Evolutionary conservation across 1,140 invertebrate genomes (phyloP).

Genomic region (Plectrocnemia conspersa): DNA sequence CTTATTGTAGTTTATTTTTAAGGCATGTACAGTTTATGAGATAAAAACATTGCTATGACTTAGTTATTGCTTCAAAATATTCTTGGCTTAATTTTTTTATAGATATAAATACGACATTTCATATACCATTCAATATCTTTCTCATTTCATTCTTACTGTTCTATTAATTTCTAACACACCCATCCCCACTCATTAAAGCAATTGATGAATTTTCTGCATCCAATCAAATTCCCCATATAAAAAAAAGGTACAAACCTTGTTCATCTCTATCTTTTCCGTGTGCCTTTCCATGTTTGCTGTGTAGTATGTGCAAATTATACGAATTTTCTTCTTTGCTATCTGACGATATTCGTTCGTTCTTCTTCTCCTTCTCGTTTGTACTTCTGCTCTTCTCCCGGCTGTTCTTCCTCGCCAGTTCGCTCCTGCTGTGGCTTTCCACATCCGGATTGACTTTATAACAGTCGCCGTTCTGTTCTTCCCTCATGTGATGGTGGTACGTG

Average conservation of each 20-base stretch:
- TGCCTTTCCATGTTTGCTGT: slow-evolving; percentile 18
- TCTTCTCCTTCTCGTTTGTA: slow-evolving; percentile 24
- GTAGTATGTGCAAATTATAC: no score
- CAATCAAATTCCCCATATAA: slow-evolving; percentile 3
- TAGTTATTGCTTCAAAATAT: no score
- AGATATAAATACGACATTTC: no score
- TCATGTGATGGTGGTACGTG: slow-evolving; percentile 21
- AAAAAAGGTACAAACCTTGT: slow-evolving; percentile 27
- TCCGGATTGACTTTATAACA: slow-evolving; percentile 2
- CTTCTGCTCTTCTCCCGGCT: slow-evolving; percentile 3
- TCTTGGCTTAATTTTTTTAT: no score
- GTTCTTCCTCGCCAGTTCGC: slow-evolving; percentile 10
- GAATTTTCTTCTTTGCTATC: slow-evolving; percentile 18
- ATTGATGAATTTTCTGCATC: slow-evolving; percentile 1
- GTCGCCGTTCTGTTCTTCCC: slow-evolving; percentile 27
- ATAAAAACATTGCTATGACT: no score
- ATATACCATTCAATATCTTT: no score
- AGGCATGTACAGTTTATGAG: no score
- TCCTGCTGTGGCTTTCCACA: not conserved
- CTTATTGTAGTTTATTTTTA: no score
- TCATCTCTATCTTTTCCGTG: slow-evolving; percentile 32
- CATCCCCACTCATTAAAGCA: no score
- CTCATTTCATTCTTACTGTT: no score
- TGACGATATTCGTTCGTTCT: slow-evolving; percentile 18
- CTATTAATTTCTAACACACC: no score